Conservation (phyloP, 2,797 vertebrate genomes). For the Lophotriccus pileatus region DNA sequence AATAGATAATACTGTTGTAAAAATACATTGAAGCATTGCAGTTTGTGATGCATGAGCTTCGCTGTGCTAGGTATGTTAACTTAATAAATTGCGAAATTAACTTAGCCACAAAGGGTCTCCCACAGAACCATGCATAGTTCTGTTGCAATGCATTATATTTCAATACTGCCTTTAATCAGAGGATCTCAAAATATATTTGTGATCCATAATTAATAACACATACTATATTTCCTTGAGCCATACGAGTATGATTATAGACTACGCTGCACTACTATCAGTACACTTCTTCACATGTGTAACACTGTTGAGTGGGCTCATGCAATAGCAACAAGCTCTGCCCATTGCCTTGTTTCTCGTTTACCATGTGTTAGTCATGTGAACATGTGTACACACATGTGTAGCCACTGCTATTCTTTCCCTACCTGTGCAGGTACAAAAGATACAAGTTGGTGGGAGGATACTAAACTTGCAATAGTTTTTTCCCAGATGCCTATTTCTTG, state of each 20-base stretch:
- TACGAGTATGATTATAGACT: background rate
- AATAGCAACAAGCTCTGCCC: background rate
- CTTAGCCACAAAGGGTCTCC: background rate
- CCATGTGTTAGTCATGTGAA: background rate
- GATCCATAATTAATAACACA: background rate
- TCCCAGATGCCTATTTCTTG: background rate
- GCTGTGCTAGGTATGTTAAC: background rate
- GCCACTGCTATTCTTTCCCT: background rate
- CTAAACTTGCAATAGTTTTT: background rate
- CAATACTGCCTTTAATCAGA: background rate
- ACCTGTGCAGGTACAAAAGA: background rate
- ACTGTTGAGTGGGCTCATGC: background rate
- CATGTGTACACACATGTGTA: background rate
- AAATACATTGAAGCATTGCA: background rate
- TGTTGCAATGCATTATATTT: slow-evolving; percentile 14
- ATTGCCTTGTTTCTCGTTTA: background rate
- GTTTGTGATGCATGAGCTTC: slow-evolving; percentile 23
- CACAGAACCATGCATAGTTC: background rate
- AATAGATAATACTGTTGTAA: background rate
- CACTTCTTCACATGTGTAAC: background rate
- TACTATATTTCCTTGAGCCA: background rate
- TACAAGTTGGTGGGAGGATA: background rate
- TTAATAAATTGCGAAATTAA: slow-evolving; percentile 16
- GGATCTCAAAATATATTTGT: background rate
- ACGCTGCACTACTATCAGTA: background rate